Conservation (phyloP, 2,113 vertebrate species). For the Catagonus wagneri region DNA sequence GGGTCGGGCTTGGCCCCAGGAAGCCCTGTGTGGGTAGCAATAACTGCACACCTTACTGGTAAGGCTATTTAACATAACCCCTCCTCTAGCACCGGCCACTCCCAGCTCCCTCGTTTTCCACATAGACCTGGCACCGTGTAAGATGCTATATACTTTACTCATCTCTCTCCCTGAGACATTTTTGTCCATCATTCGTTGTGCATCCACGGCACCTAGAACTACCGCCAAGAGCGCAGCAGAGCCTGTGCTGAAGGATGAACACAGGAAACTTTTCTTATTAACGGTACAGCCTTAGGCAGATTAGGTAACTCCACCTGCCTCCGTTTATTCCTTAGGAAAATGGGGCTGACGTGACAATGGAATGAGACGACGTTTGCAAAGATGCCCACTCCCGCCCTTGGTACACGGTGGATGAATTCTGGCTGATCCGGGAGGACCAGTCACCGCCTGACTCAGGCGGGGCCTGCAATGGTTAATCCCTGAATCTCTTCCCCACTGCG, state of each 20-base stretch:
- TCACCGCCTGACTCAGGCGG: neutral
- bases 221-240: neutral
- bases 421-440: neutral
- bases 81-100: neutral
- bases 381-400: neutral
- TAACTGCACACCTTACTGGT: fast-evolving
- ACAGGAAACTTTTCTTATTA: neutral
- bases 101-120: neutral
- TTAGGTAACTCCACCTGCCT: neutral
- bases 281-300: neutral
- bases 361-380: neutral
- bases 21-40: neutral
- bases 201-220: neutral
- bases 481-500: neutral
- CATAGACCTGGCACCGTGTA: neutral
- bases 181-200: neutral
- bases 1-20: neutral
- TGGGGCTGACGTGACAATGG: neutral
- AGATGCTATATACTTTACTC: neutral
- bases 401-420: fast-evolving
- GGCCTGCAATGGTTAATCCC: neutral
- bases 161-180: neutral
- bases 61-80: neutral
- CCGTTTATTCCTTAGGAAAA: slow-evolving; percentile 2
- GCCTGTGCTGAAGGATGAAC: neutral